A percentile compares a stretch with the other conserved stretches of the same genome.
phyloP scores from a whole-genome alignment of 1,140 invertebrate species.

The Psix sp. region DNA sequence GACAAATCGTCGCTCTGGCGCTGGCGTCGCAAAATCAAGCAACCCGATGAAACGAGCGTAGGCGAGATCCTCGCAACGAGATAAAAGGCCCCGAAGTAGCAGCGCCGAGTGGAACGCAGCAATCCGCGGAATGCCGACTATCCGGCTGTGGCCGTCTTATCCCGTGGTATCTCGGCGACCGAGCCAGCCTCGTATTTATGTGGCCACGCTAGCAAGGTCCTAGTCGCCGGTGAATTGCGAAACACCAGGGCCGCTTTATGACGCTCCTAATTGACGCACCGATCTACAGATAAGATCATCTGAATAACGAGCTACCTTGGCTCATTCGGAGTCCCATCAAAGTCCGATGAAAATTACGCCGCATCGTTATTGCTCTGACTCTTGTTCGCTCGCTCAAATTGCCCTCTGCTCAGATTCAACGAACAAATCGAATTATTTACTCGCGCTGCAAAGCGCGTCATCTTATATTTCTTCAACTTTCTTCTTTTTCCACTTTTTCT shows the following conservation, averaged over 20 bases:
- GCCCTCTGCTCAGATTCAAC: too few relatives aligned
- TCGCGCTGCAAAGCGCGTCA: too few relatives aligned
- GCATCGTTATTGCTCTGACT: too few relatives aligned
- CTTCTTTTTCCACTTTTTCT: too few relatives aligned
- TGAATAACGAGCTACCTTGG: slow-evolving; percentile 23
- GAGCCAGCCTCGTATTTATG: slow-evolving; percentile 36
- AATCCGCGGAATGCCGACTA: slow-evolving; percentile 69
- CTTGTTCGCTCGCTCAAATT: too few relatives aligned
- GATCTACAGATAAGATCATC: slow-evolving; percentile 36
- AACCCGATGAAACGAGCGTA: slow-evolving; percentile 40
- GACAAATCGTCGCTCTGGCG: slow-evolving; percentile 28
- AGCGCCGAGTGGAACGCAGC: slow-evolving; percentile 64
- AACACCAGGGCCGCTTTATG: slow-evolving; percentile 28
- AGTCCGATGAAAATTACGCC: too few relatives aligned
- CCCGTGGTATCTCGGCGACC: slow-evolving; percentile 62
- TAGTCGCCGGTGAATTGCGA: slow-evolving; percentile 42
- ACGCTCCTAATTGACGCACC: slow-evolving; percentile 29
- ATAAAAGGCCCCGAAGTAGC: slow-evolving; percentile 50
- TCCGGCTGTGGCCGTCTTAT: slow-evolving; percentile 66
- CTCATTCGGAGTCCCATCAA: too few relatives aligned
- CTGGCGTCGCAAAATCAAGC: slow-evolving; percentile 31
- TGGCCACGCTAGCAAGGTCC: slow-evolving; percentile 11
- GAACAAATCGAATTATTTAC: too few relatives aligned
- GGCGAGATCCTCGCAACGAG: slow-evolving; percentile 59
- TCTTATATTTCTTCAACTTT: too few relatives aligned